A percentile compares a stretch with the other conserved stretches of the same genome.
Conservation (phyloP, 64 coral and sea anemone genomes). For the Pocillopora verrucosa region DNA sequence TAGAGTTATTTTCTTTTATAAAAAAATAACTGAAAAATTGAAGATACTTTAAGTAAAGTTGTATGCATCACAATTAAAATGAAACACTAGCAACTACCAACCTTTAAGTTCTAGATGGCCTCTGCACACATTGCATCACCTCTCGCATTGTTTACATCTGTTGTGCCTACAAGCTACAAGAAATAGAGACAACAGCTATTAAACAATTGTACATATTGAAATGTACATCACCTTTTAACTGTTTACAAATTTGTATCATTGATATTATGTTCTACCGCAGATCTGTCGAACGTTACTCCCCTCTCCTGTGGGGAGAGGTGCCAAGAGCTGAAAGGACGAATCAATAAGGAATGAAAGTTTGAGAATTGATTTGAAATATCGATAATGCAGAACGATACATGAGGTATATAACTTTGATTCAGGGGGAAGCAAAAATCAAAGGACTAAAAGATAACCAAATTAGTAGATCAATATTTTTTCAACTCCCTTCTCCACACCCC, state of each 20-base stretch:
- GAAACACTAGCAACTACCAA: background rate
- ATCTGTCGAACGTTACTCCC: background rate
- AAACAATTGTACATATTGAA: background rate
- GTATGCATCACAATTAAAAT: background rate
- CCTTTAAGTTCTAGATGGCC: slow-evolving; percentile 92
- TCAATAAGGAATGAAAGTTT: background rate
- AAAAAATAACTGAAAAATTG: no score
- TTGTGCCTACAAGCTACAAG: slow-evolving; percentile 82
- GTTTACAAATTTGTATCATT: background rate
- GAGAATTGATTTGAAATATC: background rate
- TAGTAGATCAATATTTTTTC: background rate
- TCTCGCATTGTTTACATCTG: slow-evolving; percentile 78
- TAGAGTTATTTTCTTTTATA: no score
- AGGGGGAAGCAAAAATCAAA: background rate
- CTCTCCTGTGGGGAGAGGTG: slow-evolving; percentile 3
- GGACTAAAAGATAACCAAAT: background rate
- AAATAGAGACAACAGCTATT: slow-evolving; percentile 8
- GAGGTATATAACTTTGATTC: background rate
- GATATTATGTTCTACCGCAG: background rate
- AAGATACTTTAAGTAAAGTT: background rate
- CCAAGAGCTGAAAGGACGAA: background rate
- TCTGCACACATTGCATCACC: slow-evolving; percentile 85
- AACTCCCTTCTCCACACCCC: slow-evolving; percentile 6
- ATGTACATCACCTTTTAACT: background rate
- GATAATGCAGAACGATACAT: background rate